Conservation (phyloP, 2,113 vertebrate species). For the Cryptomyrus ogoouensis region DNA sequence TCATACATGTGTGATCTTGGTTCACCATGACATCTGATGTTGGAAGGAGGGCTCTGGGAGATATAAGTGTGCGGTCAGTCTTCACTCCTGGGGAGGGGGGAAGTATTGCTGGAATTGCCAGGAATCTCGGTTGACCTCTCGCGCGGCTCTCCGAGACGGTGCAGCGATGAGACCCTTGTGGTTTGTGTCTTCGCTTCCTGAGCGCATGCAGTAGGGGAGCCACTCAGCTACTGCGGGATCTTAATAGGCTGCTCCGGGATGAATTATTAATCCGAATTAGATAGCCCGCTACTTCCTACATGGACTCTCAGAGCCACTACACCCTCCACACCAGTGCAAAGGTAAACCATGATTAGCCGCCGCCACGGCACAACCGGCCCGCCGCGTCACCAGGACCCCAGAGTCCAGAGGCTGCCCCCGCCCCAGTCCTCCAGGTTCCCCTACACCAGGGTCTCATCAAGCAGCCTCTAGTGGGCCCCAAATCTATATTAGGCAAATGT, state of each 20-base stretch:
- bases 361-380: not conserved
- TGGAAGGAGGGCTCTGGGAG: not conserved
- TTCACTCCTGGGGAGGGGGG: not conserved
- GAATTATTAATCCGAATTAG: conserved; percentile 23
- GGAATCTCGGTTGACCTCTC: not conserved
- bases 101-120: conserved; percentile 13
- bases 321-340: conserved; percentile 2
- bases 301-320: not conserved
- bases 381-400: not conserved
- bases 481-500: not conserved
- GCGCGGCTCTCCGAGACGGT: not conserved
- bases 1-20: not conserved
- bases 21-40: not conserved
- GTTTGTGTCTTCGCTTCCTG: not conserved
- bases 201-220: conserved; percentile 8
- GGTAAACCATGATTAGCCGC: conserved; percentile 9
- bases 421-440: not conserved
- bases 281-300: conserved; percentile 13
- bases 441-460: conserved; percentile 60
- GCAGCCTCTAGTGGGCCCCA: not conserved
- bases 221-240: conserved; percentile 6
- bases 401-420: not conserved
- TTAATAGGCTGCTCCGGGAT: not conserved
- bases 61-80: not conserved
- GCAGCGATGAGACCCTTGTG: not conserved